Percentiles rank a stretch among this genome's conserved stretches.
phyloP scores from a whole-genome alignment of 2,797 vertebrate species.

The Dipus sagitta region DNA sequence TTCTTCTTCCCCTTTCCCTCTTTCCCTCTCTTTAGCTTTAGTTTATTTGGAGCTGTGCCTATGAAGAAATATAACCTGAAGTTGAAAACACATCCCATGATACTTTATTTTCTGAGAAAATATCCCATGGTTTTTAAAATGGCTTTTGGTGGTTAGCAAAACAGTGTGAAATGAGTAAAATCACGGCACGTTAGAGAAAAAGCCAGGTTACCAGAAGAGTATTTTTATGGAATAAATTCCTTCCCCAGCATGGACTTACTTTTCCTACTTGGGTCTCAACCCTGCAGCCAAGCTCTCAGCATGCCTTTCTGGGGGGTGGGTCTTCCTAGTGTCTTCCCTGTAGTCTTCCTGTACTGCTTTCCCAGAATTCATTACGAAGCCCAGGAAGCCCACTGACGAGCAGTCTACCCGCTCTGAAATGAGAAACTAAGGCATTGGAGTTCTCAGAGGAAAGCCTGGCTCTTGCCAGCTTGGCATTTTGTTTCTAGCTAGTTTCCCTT shows the following conservation, averaged over 20 bases:
- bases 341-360: neutral
- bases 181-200: neutral
- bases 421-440: neutral
- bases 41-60: slow-evolving; percentile 13
- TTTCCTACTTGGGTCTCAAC: neutral
- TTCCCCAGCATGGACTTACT: neutral
- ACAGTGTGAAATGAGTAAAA: neutral
- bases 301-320: neutral
- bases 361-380: slow-evolving; percentile 27
- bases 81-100: neutral
- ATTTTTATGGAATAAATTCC: neutral
- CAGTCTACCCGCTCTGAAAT: neutral
- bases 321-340: neutral
- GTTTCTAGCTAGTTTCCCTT: slow-evolving; percentile 11
- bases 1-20: neutral
- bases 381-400: neutral
- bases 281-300: neutral
- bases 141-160: slow-evolving; percentile 14
- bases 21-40: slow-evolving; percentile 17
- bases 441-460: neutral
- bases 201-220: neutral
- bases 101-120: neutral
- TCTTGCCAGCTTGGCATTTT: slow-evolving; percentile 1
- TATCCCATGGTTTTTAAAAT: neutral
- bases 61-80: neutral